phyloP scores from a whole-genome alignment of 37 sponge, comb jelly and placozoan species.

The Beroe forskalii region DNA sequence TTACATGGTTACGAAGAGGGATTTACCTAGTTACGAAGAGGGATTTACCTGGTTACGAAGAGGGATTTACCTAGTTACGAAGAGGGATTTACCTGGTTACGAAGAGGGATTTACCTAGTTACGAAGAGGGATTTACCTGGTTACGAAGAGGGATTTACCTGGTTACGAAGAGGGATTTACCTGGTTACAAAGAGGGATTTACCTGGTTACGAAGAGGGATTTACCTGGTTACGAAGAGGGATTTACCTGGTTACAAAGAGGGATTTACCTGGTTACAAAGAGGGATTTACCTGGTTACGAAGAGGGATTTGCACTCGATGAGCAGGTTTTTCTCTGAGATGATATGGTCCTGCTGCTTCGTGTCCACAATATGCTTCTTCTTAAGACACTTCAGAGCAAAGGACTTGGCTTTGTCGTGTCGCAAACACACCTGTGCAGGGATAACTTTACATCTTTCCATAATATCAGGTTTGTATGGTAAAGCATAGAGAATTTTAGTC shows the following conservation, averaged over 20 bases:
- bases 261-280: neutral
- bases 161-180: neutral
- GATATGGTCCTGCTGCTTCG: conserved; percentile 97
- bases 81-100: neutral
- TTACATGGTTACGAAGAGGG: too few relatives aligned
- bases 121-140: conserved; percentile 70
- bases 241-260: neutral
- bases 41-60: too few relatives aligned
- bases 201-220: neutral
- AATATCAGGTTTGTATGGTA: too few relatives aligned
- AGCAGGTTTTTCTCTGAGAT: conserved; percentile 94
- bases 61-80: conserved; percentile 40
- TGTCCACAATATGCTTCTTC: conserved; percentile 97
- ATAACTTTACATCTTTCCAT: neutral
- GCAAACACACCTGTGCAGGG: conserved; percentile 14
- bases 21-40: too few relatives aligned
- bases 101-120: neutral
- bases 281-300: conserved; percentile 78
- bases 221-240: too few relatives aligned
- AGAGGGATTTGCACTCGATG: conserved; percentile 82
- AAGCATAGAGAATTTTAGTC: too few relatives aligned
- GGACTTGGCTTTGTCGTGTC: conserved; percentile 71
- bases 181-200: neutral
- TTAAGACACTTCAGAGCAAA: conserved; percentile 95
- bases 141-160: conserved; percentile 74